Base-by-base conservation (phyloP, 2,888 invertebrate species). In the Marronus borbonicus region DNA sequence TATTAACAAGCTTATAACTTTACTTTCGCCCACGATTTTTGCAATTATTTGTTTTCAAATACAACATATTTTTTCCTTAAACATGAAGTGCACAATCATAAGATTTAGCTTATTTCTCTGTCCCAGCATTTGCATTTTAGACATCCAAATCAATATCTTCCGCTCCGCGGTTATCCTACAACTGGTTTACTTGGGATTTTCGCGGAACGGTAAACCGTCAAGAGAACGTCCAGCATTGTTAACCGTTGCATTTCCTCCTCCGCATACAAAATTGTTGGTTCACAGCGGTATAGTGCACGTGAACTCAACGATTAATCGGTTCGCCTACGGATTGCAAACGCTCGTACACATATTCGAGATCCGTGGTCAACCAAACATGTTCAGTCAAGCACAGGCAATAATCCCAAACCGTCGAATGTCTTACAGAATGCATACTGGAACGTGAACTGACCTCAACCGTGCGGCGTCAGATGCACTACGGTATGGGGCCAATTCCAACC, bases 201-300 rank as follows among this genome's bases (percentile, higher is more conserved):
- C 36, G 36, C 55, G 39, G 70, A 70, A 70, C 70, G 70, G 14
- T 58, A 20, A 72, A 39, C 39, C 58, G 36, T 14, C 20, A 58
- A 58, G 58, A 58, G 58, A 72, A 39, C 58, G 10, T 72, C 36
- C 58, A 7, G 20, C 36, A 72, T 72, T 72, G 72, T 39, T 39
- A 72, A 72, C 58, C 39, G 58, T 60, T 58, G 72, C 72, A 39
- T 72, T 58, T 55, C 55, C 72, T 58, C 58, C 58, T 60, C 58
- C 58, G 39, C 72, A 58, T 72, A 72, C 39, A 60, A 20, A 58
- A 58, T 72, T 39, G 58, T 39, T 55, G 39, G 58, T 60, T 72
- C 60, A 58, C 44, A 20, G 17, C 39, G 72, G 58, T 58, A 58
- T 28, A 58, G 72, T 60, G 58, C 58, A 58, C 58, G 58, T 72